Evolutionary conservation across 1,140 invertebrate genomes (phyloP).

Genomic region (Drosophila burlai): DNA sequence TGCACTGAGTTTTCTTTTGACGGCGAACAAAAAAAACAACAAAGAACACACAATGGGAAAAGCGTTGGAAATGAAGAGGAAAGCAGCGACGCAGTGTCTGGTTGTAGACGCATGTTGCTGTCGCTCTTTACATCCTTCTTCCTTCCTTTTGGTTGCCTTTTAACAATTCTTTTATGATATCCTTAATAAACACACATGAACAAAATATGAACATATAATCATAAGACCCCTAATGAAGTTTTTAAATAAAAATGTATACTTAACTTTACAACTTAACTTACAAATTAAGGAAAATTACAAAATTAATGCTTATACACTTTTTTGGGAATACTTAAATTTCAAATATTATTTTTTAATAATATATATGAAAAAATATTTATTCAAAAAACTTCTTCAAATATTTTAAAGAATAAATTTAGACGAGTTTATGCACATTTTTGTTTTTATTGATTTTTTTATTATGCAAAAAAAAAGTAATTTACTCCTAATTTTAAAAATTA

Average conservation of each 20-base stretch:
- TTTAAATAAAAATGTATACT: too few species aligned
- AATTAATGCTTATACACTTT: background rate
- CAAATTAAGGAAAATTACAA: too few species aligned
- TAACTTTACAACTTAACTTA: too few species aligned
- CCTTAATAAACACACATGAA: slow-evolving; percentile 36
- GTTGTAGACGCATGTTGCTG: slow-evolving; percentile 34
- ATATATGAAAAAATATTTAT: background rate
- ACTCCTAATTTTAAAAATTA: too few species aligned
- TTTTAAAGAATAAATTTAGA: too few species aligned
- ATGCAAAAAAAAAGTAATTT: too few species aligned
- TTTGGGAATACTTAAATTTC: background rate
- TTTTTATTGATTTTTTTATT: too few species aligned
- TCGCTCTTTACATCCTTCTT: slow-evolving; percentile 25
- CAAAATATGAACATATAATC: background rate
- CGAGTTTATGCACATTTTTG: too few species aligned
- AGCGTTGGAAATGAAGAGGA: slow-evolving; percentile 14
- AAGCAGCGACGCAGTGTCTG: slow-evolving; percentile 62
- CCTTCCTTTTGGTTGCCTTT: slow-evolving; percentile 33
- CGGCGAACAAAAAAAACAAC: background rate
- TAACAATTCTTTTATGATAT: slow-evolving; percentile 68
- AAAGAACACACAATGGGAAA: slow-evolving; percentile 39
- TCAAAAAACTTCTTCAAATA: too few species aligned
- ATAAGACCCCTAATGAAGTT: too few species aligned
- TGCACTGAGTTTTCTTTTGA: slow-evolving; percentile 39
- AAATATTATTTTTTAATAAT: background rate